Conservation (phyloP, 2,797 vertebrate genomes). For the Myotis findleyi region DNA sequence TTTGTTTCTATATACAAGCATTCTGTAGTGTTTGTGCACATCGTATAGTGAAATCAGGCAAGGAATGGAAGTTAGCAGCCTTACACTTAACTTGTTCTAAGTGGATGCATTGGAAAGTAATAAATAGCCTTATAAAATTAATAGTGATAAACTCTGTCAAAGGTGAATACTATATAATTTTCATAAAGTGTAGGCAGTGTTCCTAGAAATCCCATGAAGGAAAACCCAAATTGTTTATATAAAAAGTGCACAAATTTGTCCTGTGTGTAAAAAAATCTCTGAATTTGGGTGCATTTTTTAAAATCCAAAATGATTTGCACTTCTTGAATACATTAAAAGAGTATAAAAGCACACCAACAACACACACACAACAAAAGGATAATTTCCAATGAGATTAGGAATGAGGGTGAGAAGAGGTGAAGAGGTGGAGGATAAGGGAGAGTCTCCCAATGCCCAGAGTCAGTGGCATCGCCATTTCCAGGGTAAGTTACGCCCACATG, state of each 20-base stretch:
- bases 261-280: conserved; percentile 71
- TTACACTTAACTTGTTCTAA: conserved; percentile 41
- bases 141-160: neutral
- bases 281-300: conserved; percentile 71
- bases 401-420: neutral
- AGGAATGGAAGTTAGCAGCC: conserved; percentile 69
- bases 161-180: neutral
- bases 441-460: neutral
- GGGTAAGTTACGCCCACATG: fast-evolving
- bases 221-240: neutral
- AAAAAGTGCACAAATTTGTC: conserved; percentile 74
- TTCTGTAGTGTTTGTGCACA: neutral
- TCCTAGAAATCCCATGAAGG: neutral
- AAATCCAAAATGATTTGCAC: conserved; percentile 63
- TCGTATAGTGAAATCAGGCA: conserved; percentile 29
- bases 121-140: conserved; percentile 67
- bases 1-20: conserved; percentile 76
- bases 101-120: conserved; percentile 65
- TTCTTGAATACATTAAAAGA: conserved; percentile 75
- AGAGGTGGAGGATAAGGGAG: neutral
- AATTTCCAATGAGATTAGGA: conserved; percentile 59
- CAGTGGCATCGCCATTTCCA: neutral
- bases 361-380: conserved; percentile 69
- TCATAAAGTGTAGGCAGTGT: conserved; percentile 33
- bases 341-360: conserved; percentile 78